Conservation (phyloP, 2,113 vertebrate species). For the rat (Rattus norvegicus) region GRCr8 NC_086024.1:44986501-44987000, state of each 20-base stretch:
- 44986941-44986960: not conserved
- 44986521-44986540: not conserved
- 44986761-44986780: not conserved
- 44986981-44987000: not conserved
- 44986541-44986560: not conserved
- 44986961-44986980: not conserved
- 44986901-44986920: not conserved
- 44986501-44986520: not conserved
- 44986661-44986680: not conserved
- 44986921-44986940: not conserved
- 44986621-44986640: fast-evolving
- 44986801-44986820: not conserved
- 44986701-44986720: not conserved
- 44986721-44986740: not conserved
- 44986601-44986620: not conserved
- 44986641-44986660: fast-evolving
- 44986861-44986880: not conserved
- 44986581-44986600: fast-evolving
- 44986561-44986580: not conserved
- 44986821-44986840: not conserved
- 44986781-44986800: not conserved
- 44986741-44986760: not conserved
- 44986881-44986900: not conserved
- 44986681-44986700: not conserved
- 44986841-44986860: not conserved